phyloP scores from a whole-genome alignment of 2,888 invertebrate genomes.

The Myopa testacea region DNA sequence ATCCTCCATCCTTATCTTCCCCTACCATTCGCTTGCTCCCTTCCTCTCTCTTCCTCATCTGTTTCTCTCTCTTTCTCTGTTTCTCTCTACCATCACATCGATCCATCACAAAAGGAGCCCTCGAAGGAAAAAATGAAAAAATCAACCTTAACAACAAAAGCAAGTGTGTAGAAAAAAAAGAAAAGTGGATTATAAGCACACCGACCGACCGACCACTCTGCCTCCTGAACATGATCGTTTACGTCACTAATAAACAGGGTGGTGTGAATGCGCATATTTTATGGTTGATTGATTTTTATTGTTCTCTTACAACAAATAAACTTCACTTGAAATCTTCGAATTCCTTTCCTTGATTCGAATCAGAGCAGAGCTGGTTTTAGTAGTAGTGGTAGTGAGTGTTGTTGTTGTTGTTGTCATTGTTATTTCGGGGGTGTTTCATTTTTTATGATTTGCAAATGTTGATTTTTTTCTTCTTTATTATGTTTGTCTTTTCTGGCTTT shows the following conservation, averaged over 20 bases:
- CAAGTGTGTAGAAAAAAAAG: no score
- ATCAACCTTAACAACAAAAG: no score
- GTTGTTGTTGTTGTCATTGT: not conserved
- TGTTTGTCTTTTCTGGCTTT: no score
- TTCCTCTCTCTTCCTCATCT: no score
- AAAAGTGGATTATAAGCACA: no score
- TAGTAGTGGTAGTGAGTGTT: not conserved
- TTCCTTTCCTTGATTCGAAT: not conserved
- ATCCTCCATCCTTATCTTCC: no score
- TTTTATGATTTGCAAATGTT: constrained; percentile 62
- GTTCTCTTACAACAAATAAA: constrained; percentile 49
- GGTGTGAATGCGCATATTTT: constrained; percentile 50
- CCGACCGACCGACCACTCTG: no score
- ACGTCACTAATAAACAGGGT: constrained; percentile 9
- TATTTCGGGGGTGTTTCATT: constrained; percentile 26
- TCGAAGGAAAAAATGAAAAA: no score
- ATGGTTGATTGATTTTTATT: constrained; percentile 59
- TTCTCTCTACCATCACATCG: no score
- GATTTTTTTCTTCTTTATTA: constrained; percentile 35
- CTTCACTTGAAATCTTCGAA: constrained; percentile 10
- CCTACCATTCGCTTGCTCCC: no score
- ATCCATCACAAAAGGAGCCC: no score
- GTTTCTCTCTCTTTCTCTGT: no score
- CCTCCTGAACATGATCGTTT: not conserved
- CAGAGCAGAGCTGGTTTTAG: not conserved